Base-by-base conservation (phyloP, 2,113 vertebrate genomes). In the Amblyopsis rosae region DNA sequence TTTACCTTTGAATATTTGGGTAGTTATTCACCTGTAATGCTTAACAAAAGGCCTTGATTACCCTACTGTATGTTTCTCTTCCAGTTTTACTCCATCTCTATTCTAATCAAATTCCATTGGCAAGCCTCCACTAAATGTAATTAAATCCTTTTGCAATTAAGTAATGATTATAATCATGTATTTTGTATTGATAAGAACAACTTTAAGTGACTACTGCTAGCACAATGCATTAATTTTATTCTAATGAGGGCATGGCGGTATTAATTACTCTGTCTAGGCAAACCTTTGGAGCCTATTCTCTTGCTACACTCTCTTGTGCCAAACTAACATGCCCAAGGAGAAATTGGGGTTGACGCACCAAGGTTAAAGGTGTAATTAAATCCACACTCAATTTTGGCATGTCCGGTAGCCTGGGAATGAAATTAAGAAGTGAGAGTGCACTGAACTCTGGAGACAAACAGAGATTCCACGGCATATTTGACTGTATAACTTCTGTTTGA, bases 341-440 rank as follows among this genome's bases (percentile, higher is more conserved):
- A 81, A 81, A 88, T 87, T 81, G 83, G 66, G 82, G 85, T 86
- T 81, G 77, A 89, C 86, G 82, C 75, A 84, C 68, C 67, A 62
- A 76, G 86, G 88, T 84, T 72, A 88, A 89, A 90, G 84, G 85
- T 88, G 72, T 87, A 86, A 90, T 91, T 87, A 89, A 64, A 88
- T 86, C 86, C 83, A 78, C 77, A 80, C 79, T 84, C 86, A 72
- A 82, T 82, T 77, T 71, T 88, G 75, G 71, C 77, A 81, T 84
- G 79, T 86, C 73, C 79, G 66, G 64, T 77, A 72, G 54, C 72
- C 66, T 67, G 67, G 71, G 65, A 78, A 74, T 49, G 50, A 77
- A 87, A 88, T 86, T 62, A 82, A 67, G 61, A 57, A 47, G 62
- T 59, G 67, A 46, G 59, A 73, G 69, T 75, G 60, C 75, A 26